phyloP scores from a whole-genome alignment of 2,113 vertebrate genomes.

The Sitta europaea region DNA sequence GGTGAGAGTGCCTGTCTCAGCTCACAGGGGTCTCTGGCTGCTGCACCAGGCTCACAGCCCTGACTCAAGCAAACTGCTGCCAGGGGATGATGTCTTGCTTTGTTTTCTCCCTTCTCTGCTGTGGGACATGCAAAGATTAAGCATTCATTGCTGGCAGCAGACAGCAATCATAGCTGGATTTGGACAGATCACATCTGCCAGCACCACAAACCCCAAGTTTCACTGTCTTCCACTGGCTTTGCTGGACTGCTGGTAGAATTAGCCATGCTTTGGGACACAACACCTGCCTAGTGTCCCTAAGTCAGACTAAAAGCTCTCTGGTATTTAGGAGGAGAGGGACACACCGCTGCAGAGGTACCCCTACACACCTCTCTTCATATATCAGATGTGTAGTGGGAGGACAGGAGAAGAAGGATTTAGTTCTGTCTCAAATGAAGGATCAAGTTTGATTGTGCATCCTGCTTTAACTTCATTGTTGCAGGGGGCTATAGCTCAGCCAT shows the following conservation, averaged over 20 bases:
- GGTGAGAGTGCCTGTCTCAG: not conserved
- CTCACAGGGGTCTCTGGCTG: not conserved
- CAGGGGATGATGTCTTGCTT: not conserved
- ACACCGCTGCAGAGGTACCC: not conserved
- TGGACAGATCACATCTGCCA: not conserved
- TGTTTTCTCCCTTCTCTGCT: not conserved
- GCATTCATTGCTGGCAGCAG: not conserved
- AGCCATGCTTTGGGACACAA: not conserved
- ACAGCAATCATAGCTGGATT: not conserved
- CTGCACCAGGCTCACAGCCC: not conserved
- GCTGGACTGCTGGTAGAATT: not conserved
- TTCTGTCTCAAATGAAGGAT: not conserved
- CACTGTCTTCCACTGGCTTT: not conserved
- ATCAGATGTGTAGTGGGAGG: not conserved
- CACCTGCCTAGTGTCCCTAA: not conserved
- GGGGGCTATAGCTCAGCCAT: not conserved
- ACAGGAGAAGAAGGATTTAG: not conserved
- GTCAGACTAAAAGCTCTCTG: not conserved
- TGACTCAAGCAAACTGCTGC: not conserved
- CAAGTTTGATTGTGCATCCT: not conserved
- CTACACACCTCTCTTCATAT: not conserved
- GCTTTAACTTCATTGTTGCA: not conserved
- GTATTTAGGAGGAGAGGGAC: not conserved
- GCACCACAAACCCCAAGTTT: not conserved
- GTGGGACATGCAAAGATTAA: not conserved